A percentile compares a stretch with the other conserved stretches of the same genome.
Conservation (phyloP, 2,113 vertebrate genomes). For the Xiphophorus hellerii region DNA sequence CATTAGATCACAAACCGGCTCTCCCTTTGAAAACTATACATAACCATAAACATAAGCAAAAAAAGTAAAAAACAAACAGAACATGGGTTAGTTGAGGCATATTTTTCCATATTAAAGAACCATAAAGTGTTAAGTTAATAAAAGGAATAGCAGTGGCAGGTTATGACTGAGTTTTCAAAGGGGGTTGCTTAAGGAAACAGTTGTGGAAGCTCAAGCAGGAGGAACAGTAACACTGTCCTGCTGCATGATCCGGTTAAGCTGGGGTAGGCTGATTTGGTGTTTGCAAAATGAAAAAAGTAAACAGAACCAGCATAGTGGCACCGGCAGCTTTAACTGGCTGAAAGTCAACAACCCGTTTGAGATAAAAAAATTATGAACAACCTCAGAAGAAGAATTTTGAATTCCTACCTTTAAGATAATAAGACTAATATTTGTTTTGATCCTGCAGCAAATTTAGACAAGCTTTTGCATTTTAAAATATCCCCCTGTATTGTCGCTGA, state of each 20-base stretch:
- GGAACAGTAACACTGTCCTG: conserved; percentile 64
- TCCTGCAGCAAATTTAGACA: not conserved
- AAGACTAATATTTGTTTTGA: not conserved
- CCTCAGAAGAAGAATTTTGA: not conserved
- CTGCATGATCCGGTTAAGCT: conserved; percentile 50
- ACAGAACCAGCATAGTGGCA: conserved; percentile 66
- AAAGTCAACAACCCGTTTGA: conserved; percentile 77
- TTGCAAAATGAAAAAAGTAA: conserved; percentile 53
- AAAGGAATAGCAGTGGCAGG: conserved; percentile 47
- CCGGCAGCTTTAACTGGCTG: conserved; percentile 80
- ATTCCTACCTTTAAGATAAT: not conserved
- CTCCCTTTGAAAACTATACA: conserved; percentile 82
- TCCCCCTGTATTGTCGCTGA: not conserved
- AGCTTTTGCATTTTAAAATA: not conserved
- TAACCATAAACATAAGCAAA: conserved; percentile 55
- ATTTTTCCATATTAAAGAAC: conserved; percentile 50
- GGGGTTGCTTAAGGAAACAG: conserved; percentile 64
- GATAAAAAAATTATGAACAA: not conserved
- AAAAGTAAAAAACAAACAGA: conserved; percentile 14
- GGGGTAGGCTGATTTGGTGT: conserved; percentile 54
- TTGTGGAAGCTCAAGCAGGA: conserved; percentile 70
- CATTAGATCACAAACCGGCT: conserved; percentile 59
- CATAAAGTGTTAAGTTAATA: conserved; percentile 49
- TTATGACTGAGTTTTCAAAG: conserved; percentile 78
- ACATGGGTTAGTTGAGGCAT: conserved; percentile 48